Conservation (phyloP, 2,888 invertebrate genomes). For the Caenorhabditis doughertyi region DNA sequence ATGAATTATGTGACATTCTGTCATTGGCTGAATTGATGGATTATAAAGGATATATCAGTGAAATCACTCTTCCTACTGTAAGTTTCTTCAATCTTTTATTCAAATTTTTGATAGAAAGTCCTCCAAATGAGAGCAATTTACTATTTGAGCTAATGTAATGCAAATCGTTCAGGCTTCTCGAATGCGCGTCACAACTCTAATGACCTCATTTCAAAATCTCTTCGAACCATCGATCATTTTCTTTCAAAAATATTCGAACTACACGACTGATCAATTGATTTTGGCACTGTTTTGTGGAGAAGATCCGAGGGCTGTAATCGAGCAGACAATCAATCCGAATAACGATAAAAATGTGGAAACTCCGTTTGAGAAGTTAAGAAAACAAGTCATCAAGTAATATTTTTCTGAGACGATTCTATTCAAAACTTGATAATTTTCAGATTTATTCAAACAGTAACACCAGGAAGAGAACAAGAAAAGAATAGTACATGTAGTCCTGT, state of each 20-base stretch:
- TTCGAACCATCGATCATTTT: conserved; percentile 51
- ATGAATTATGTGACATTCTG: conserved; percentile 53
- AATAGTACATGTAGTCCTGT: conserved; percentile 67
- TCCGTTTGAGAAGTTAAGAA: conserved; percentile 65
- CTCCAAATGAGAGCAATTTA: too few species aligned
- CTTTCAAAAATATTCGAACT: conserved; percentile 53
- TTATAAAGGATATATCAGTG: conserved; percentile 18
- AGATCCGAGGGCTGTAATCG: conserved; percentile 56
- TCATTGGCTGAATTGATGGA: conserved; percentile 31
- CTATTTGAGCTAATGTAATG: too few species aligned
- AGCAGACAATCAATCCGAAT: conserved; percentile 52
- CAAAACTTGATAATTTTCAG: conserved; percentile 4
- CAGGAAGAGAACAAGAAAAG: conserved; percentile 61
- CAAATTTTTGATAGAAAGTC: neutral
- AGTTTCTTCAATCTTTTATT: conserved; percentile 19
- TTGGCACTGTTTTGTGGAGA: conserved; percentile 64
- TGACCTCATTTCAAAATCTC: conserved; percentile 40
- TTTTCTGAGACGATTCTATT: neutral
- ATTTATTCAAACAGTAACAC: conserved; percentile 66
- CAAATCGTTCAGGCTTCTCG: conserved; percentile 28
- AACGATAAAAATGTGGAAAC: conserved; percentile 59
- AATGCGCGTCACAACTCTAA: conserved; percentile 23
- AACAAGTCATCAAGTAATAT: conserved; percentile 54
- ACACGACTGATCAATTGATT: conserved; percentile 37
- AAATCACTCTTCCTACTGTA: conserved; percentile 45